Evolutionary conservation across 2,113 vertebrate genomes (phyloP), one percentile per base, ranked within the genome.

Genomic region (Paedocypris sp.): DNA sequence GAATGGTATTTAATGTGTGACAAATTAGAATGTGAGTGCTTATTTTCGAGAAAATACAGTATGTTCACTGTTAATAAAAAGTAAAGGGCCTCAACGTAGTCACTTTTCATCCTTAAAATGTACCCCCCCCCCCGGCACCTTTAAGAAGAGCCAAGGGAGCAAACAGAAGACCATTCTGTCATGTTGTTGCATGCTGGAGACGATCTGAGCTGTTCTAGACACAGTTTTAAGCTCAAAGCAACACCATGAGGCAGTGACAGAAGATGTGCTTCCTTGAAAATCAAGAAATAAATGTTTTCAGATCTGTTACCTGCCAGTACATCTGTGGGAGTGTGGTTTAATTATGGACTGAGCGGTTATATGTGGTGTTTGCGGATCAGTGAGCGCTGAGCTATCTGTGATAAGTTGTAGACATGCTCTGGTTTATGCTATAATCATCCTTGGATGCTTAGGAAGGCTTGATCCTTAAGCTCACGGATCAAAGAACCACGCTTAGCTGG

Each of bases 61-160:
- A n/a, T n/a, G n/a, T n/a, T n/a, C n/a, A n/a, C n/a, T n/a, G n/a
- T n/a, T n/a, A n/a, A n/a, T n/a, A n/a, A n/a, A n/a, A n/a, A n/a
- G n/a, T n/a, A n/a, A n/a, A n/a, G 8, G 35, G 35, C 4, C 16
- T 38, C 52, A 42, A 36, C 2, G 49, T 33, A 13, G 60, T 28
- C 50, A 33, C 61, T 54, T 46, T 51, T 60, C 50, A 50, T 58
- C 49, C 20, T 26, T 16, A 20, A 60, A 60, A 65, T 57, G 41
- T 61, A n/a, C n/a, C n/a, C n/a, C n/a, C n/a, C n/a, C n/a, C 56
- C 60, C 9, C 56, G 38, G 56, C 39, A 31, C 33, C 56, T 64
- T 69, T 69, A 47, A 65, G 45, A 41, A 12, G 35, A 60, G 48
- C 49, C 29, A 13, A 41, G 23, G 52, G 22, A 23, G 23, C 15